Base-by-base conservation (phyloP, 2,888 invertebrate species). In the Anaspis maculata region DNA sequence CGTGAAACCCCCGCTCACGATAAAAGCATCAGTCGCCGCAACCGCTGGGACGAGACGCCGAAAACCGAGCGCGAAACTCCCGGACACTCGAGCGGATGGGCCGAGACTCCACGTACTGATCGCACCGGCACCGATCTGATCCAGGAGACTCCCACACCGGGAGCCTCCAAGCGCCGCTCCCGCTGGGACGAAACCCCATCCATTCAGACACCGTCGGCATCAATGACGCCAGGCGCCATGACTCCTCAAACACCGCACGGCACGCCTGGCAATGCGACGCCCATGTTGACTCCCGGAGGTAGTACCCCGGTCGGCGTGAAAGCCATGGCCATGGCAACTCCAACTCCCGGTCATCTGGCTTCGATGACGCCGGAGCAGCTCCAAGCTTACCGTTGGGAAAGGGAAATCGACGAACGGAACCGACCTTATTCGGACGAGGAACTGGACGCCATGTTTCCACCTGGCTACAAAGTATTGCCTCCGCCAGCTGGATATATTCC, bases 21-120 rank as follows among this genome's bases (percentile, higher is more conserved):
- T 32, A 68, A 69, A 44, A 70, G 71, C 40, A 85, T 83, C 15
- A 79, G 83, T 11, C 70, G 97, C 7, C 76, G 96, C 27, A 98
- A 98, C 70, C 80, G 98, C 38, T 98, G 98, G 98, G 98, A 98
- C 66, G 98, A 98, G 67, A 98, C 98, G 1, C 98, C 98, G 1
- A 92, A 92, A 70, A 94, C 95, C 3, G 95, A 95, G 61, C 74
- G 95, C 61, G 95, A 95, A 71, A 96, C 96, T 1, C 95, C 96
- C 0, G 95, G 92, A 0, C 91, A 96, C 63, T 59, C 60, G 0
- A 90, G 92, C 59, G 97, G 97, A 1, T 98, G 98, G 98, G 97
- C 97, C 10, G 98, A 98, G 68, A 99, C 98, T 0, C 98, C 98
- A 0, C 82, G 92, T 41, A 91, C 95, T 0, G 95, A 96, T 62